These are phyloP conservation scores for Zosterops lateralis DNA, from an alignment of 2,113 vertebrate species.

Conservation along the genomic window DNA sequence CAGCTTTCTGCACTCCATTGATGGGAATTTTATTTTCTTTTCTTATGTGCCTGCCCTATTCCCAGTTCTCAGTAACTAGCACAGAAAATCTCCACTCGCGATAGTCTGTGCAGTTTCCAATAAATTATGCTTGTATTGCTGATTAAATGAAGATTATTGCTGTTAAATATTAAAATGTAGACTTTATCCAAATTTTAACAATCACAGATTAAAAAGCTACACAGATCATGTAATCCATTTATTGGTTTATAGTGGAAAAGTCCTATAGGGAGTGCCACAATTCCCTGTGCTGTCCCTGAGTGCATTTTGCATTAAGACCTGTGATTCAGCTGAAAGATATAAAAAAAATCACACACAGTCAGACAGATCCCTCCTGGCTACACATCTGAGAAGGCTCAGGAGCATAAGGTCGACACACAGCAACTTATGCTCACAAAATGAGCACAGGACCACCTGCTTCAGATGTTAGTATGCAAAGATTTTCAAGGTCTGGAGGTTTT, in stretches of 20 bases:
- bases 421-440: conserved; percentile 45
- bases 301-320: conserved; percentile 63
- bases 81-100: background rate
- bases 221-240: conserved; percentile 44
- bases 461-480: conserved; percentile 48
- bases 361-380: conserved; percentile 45
- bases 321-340: conserved; percentile 61
- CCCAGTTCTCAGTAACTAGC: background rate
- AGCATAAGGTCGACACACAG: conserved; percentile 22
- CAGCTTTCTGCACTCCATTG: background rate
- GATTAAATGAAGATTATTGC: conserved; percentile 16
- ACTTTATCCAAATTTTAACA: background rate
- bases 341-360: conserved; percentile 52
- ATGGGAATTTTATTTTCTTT: background rate
- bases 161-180: conserved; percentile 30
- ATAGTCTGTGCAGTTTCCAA: background rate
- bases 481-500: conserved; percentile 34
- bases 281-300: conserved; percentile 3
- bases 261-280: conserved; percentile 24
- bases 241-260: conserved; percentile 41
- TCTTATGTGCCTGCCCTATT: background rate
- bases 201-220: background rate
- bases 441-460: conserved; percentile 51
- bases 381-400: conserved; percentile 52
- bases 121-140: background rate